Base-by-base conservation (phyloP, 2,888 invertebrate species). In the Nudaria mundana region DNA sequence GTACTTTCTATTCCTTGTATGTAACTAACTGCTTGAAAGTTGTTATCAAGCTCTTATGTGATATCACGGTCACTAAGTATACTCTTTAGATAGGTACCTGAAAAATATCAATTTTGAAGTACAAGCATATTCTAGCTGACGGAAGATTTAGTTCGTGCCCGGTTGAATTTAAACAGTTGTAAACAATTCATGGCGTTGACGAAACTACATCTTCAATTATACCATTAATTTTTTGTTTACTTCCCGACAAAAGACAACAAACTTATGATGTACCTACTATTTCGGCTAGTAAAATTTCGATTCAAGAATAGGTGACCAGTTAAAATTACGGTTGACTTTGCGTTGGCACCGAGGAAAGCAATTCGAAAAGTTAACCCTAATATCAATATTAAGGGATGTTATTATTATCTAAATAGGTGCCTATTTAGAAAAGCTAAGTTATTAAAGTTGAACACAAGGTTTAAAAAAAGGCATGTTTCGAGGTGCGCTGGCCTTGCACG, bases 91-190 rank as follows among this genome's bases (percentile, higher is more conserved):
- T 18, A 18, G 18, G 11, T 14, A 13, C 2, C 6, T 20, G 22
- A 20, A 8, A 31, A 33, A 52, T 38, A 38, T n/a, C 12, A 24
- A 23, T 14, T 7, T 13, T 33, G 6, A 14, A 15, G 2, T 33
- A 36, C 26, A 24, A 33, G 22, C 32, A 33, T 22, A 13, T 33
- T 15, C 11, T 24, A 8, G 23, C 22, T 18, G 37, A 43, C 24
- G 37, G 30, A 15, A 37, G 37, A 24, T 42, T 42, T 29, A 42
- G 18, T 15, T 37, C 42, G 10, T 37, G 34, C 30, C 34, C 42
- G 16, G 18, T 12, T 29, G 12, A 18, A 16, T 38, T 38, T 20
- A 25, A 31, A 14, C 26, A 38, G 18, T 20, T 26, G 12, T 31
- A 25, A n/a, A 31, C 26, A 18, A 18, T 31, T 16, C 38, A 26